Evolutionary conservation across 2,113 vertebrate species (phyloP).

Genomic region (Lampris megalopsis): DNA sequence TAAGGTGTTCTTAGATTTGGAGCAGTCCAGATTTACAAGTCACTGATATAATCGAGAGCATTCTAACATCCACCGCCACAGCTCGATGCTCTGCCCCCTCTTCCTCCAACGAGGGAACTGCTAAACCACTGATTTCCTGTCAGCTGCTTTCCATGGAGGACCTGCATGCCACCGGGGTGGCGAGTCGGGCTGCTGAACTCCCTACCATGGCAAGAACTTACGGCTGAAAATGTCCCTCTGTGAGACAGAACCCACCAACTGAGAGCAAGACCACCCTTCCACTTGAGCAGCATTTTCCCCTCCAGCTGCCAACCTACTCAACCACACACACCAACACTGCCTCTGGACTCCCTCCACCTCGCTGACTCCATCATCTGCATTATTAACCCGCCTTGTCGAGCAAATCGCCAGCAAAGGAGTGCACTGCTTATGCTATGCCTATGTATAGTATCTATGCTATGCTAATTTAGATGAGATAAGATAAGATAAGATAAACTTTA

Average conservation of each 20-base stretch:
- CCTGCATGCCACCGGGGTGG: conserved; percentile 40
- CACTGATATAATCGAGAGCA: conserved; percentile 59
- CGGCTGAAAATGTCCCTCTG: conserved; percentile 30
- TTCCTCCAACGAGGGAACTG: conserved; percentile 31
- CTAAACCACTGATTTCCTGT: conserved; percentile 71
- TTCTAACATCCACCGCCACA: conserved; percentile 67
- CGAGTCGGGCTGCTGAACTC: conserved; percentile 37
- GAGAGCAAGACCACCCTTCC: conserved; percentile 38
- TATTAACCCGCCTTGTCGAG: too few species aligned
- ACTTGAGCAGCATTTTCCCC: conserved; percentile 29
- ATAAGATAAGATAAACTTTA: too few species aligned
- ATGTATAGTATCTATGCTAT: too few species aligned
- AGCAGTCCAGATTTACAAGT: conserved; percentile 46
- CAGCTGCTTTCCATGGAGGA: conserved; percentile 56
- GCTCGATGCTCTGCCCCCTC: conserved; percentile 48
- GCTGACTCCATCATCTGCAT: too few species aligned
- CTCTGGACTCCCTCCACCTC: background rate
- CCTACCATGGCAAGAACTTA: conserved; percentile 42
- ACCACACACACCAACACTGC: background rate
- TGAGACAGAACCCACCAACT: conserved; percentile 38
- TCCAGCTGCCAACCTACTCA: conserved; percentile 32
- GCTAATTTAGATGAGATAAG: too few species aligned
- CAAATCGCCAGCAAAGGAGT: too few species aligned
- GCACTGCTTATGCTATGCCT: too few species aligned
- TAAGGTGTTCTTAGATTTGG: too few species aligned